Conservation (phyloP, 2,113 vertebrate species). For the Pterocles gutturalis region DNA sequence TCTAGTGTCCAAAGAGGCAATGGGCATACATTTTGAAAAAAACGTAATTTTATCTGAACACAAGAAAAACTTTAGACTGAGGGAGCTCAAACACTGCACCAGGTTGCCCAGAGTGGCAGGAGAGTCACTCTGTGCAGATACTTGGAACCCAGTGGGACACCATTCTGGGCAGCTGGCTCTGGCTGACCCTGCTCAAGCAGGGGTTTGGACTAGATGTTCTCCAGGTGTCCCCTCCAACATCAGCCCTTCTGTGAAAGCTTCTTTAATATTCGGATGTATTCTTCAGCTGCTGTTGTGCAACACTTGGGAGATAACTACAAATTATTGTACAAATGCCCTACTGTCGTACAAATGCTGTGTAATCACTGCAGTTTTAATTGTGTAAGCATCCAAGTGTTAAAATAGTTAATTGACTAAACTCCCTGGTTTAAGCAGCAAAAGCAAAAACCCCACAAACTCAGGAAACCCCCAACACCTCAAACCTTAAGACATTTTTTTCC, state of each 20-base stretch:
- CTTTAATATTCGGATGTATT: not conserved
- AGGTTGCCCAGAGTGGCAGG: not conserved
- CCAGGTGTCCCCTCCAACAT: not conserved
- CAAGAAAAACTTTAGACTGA: not conserved
- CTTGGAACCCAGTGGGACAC: accelerated
- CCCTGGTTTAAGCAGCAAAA: not conserved
- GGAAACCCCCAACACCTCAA: not conserved
- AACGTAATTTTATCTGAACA: not conserved
- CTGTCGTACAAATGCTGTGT: not conserved
- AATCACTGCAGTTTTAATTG: conserved; percentile 15
- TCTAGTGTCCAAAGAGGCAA: not conserved
- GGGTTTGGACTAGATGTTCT: not conserved
- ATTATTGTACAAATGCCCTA: not conserved
- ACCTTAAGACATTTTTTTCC: not conserved
- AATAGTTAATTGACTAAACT: conserved; percentile 49
- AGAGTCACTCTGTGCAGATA: not conserved
- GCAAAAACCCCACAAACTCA: not conserved
- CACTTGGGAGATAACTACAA: conserved; percentile 31
- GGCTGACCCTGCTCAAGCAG: not conserved
- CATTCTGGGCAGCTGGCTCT: not conserved
- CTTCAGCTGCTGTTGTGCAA: conserved; percentile 6
- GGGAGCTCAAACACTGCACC: not conserved
- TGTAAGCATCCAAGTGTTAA: conserved; percentile 25
- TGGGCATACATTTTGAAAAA: not conserved
- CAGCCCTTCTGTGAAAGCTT: not conserved